phyloP scores from a whole-genome alignment of 2,113 vertebrate genomes.

The Kryptolebias marmoratus region DNA sequence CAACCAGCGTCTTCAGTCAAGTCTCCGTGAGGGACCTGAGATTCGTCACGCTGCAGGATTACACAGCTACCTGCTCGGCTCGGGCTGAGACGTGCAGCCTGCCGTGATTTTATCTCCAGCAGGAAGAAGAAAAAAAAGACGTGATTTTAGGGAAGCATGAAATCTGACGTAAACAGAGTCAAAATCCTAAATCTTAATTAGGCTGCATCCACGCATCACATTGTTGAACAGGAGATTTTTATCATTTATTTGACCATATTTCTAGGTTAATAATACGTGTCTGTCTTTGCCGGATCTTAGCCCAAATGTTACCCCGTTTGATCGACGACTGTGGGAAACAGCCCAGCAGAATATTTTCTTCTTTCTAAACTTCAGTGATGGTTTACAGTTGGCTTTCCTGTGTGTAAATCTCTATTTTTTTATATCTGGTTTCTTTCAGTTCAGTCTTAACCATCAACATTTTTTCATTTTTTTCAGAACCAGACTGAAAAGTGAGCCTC shows the following conservation, averaged over 20 bases:
- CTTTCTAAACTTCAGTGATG: not conserved
- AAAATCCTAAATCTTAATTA: too few relatives aligned
- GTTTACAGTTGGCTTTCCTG: not conserved
- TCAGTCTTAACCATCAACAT: not conserved
- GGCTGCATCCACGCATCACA: too few relatives aligned
- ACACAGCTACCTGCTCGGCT: constrained; percentile 9
- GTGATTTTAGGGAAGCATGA: too few relatives aligned
- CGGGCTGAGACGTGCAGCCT: not conserved
- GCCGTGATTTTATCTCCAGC: not conserved
- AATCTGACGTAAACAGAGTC: too few relatives aligned
- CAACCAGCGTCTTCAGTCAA: not conserved
- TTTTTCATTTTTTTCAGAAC: not conserved
- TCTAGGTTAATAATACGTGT: too few relatives aligned
- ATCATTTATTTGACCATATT: too few relatives aligned
- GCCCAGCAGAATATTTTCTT: not conserved
- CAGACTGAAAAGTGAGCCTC: too few relatives aligned
- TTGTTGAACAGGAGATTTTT: too few relatives aligned
- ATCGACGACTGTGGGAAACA: not conserved
- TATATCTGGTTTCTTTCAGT: not conserved
- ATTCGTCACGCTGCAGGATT: constrained; percentile 18
- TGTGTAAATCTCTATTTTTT: not conserved
- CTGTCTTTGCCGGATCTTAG: too few relatives aligned
- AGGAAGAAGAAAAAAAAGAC: not conserved
- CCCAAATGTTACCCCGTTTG: not conserved
- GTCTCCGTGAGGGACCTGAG: constrained; percentile 38